phyloP scores from a whole-genome alignment of 1,140 invertebrate genomes.

The Telenomus remus region DNA sequence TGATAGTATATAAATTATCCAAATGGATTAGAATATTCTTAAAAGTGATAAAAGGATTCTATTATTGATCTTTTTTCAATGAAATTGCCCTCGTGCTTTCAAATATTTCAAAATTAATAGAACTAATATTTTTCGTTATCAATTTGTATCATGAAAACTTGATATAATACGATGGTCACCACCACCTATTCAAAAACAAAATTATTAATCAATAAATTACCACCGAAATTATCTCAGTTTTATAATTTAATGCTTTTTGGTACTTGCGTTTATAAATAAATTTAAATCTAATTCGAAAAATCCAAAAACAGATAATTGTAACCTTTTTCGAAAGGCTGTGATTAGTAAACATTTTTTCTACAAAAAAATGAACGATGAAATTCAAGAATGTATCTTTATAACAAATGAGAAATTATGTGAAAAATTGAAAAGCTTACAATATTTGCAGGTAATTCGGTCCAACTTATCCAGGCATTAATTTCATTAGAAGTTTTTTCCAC shows the following conservation, averaged over 20 bases:
- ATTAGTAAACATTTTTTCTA: background rate
- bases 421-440: no score
- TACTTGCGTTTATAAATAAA: background rate
- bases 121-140: background rate
- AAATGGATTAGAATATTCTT: no score
- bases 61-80: no score
- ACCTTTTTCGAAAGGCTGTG: background rate
- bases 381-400: no score
- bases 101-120: background rate
- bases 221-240: background rate
- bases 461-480: no score
- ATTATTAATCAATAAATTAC: background rate
- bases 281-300: background rate
- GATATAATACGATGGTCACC: conserved; percentile 15
- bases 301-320: background rate
- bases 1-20: no score
- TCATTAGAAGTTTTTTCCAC: no score
- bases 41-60: no score
- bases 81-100: no score
- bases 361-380: no score
- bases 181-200: background rate
- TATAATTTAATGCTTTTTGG: background rate
- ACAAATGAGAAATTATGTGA: no score
- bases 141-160: conserved; percentile 21
- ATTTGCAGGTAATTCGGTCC: no score